phyloP scores from a whole-genome alignment of 2,888 invertebrate species.

The Spilarctia lutea region DNA sequence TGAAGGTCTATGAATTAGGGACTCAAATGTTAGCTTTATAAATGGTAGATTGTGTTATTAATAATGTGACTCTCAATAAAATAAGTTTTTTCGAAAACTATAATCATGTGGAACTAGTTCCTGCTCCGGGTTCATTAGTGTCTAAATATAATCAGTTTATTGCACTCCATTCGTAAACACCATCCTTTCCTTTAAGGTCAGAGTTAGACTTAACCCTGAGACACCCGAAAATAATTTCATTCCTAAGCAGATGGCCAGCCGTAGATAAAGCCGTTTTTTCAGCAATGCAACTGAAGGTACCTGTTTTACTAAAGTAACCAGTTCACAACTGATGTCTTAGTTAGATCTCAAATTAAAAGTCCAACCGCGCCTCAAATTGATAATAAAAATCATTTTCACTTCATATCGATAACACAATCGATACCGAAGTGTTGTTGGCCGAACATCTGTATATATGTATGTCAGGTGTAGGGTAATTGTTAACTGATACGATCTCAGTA shows the following conservation, averaged over 20 bases:
- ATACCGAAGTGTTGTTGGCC: slow-evolving; percentile 42
- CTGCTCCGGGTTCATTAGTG: too few relatives aligned
- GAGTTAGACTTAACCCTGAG: too few relatives aligned
- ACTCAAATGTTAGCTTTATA: neutral
- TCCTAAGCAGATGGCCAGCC: too few relatives aligned
- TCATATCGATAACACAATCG: slow-evolving; percentile 37
- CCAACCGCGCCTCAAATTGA: neutral
- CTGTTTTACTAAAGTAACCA: neutral
- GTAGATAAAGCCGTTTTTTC: too few relatives aligned
- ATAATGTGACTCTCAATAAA: neutral
- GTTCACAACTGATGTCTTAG: neutral
- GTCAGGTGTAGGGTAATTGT: slow-evolving; percentile 35
- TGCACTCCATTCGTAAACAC: too few relatives aligned
- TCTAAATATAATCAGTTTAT: too few relatives aligned
- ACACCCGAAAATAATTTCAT: too few relatives aligned
- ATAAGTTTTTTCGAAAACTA: too few relatives aligned
- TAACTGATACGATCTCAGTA: slow-evolving; percentile 44
- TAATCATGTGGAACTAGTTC: too few relatives aligned
- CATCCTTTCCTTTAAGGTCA: too few relatives aligned
- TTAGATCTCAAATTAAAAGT: neutral
- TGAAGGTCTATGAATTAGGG: slow-evolving; percentile 32
- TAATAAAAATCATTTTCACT: slow-evolving; percentile 4
- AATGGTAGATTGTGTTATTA: neutral
- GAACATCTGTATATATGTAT: slow-evolving; percentile 19
- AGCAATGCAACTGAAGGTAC: neutral